A percentile compares a stretch with the other conserved stretches of the same genome.
Evolutionary conservation across 2,113 vertebrate species (phyloP).

Genomic region (Carlito syrichta): DNA sequence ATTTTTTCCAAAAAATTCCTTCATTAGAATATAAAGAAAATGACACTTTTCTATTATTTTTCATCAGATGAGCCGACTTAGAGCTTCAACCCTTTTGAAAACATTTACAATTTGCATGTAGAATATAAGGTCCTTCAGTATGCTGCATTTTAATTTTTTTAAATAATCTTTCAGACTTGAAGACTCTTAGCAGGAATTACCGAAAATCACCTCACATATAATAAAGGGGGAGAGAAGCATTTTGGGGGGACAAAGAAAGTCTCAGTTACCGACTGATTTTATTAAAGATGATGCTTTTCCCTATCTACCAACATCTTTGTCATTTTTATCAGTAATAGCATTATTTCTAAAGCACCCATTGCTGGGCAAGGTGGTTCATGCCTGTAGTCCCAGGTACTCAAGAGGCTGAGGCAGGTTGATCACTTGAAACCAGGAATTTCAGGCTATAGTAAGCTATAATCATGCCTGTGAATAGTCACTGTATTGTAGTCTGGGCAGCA

Average conservation of each 20-base stretch:
- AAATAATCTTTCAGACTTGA: neutral
- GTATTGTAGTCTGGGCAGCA: neutral
- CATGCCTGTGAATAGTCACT: neutral
- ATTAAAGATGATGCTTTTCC: neutral
- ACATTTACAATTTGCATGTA: neutral
- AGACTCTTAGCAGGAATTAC: neutral
- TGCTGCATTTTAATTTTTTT: neutral
- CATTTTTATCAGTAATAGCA: neutral
- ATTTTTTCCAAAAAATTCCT: neutral
- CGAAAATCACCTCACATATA: neutral
- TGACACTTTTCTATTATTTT: neutral
- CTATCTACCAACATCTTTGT: neutral
- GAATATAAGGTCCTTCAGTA: neutral
- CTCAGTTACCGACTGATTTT: neutral
- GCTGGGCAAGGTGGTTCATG: neutral
- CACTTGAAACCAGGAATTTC: neutral
- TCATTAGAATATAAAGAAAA: slow-evolving; percentile 42
- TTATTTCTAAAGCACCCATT: neutral
- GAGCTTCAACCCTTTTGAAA: neutral
- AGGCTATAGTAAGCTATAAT: neutral
- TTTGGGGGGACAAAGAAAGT: too few species aligned
- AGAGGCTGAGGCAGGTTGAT: neutral
- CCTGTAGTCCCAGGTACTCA: neutral
- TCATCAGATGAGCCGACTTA: neutral
- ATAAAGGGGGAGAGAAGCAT: neutral